phyloP scores from a whole-genome alignment of 2,113 vertebrate species.

The Brienomyrus longianalis region DNA sequence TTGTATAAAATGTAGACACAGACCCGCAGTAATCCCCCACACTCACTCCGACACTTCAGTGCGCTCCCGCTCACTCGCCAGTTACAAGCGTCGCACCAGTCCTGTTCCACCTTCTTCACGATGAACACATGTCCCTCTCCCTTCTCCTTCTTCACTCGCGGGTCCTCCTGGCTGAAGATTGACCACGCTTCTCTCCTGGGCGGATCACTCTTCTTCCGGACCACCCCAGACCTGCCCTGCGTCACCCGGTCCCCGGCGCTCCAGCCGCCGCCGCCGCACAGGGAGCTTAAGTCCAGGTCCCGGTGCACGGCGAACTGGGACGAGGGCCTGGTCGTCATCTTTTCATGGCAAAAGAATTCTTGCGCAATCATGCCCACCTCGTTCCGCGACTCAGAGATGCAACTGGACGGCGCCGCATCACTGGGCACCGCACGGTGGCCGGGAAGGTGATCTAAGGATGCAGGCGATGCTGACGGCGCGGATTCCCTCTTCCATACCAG shows the following conservation, averaged over 20 bases:
- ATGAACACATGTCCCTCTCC: slow-evolving; percentile 75
- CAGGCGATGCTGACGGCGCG: slow-evolving; percentile 16
- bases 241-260: slow-evolving; percentile 48
- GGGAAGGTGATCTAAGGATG: slow-evolving; percentile 22
- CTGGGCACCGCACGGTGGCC: slow-evolving; percentile 5
- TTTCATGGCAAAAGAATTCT: neutral
- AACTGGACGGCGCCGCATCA: neutral
- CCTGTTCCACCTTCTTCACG: slow-evolving; percentile 48
- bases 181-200: slow-evolving; percentile 74
- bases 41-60: slow-evolving; percentile 80
- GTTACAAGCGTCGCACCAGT: slow-evolving; percentile 83
- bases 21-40: neutral
- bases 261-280: slow-evolving; percentile 18
- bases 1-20: neutral
- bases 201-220: slow-evolving; percentile 58
- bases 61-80: slow-evolving; percentile 61
- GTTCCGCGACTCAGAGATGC: slow-evolving; percentile 17
- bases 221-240: slow-evolving; percentile 57
- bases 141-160: slow-evolving; percentile 58
- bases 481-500: neutral
- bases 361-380: neutral
- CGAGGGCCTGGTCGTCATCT: slow-evolving; percentile 20
- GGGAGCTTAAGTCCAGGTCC: neutral
- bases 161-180: slow-evolving; percentile 69
- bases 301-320: slow-evolving; percentile 21